Percentiles rank a stretch among this genome's conserved stretches.
phyloP scores from a whole-genome alignment of 2,888 invertebrate species.

The Cremastinae sp. region DNA sequence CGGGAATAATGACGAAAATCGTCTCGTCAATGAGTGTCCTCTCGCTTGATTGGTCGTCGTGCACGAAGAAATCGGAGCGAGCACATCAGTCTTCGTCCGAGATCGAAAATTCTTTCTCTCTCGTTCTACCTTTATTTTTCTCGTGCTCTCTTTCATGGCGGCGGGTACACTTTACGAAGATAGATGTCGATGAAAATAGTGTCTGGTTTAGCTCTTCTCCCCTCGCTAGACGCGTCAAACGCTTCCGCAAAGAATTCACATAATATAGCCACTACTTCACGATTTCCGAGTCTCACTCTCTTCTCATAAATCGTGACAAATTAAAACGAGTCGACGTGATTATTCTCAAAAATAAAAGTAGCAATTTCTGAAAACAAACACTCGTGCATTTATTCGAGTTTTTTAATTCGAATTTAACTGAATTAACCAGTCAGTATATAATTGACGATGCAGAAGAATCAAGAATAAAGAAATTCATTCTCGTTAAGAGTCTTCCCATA shows the following conservation, averaged over 20 bases:
- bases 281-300: not conserved
- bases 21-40: not conserved
- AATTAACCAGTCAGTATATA: too few relatives aligned
- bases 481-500: too few relatives aligned
- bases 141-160: conserved; percentile 34
- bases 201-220: conserved; percentile 46
- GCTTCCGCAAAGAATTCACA: conserved; percentile 46
- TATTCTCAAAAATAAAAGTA: too few relatives aligned
- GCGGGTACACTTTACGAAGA: conserved; percentile 67
- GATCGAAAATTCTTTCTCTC: conserved; percentile 51
- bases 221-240: conserved; percentile 32
- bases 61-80: conserved; percentile 55
- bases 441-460: too few relatives aligned
- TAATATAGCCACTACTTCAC: conserved; percentile 56
- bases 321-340: too few relatives aligned
- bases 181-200: conserved; percentile 69
- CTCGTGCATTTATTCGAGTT: too few relatives aligned
- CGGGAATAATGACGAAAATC: conserved; percentile 31
- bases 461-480: too few relatives aligned
- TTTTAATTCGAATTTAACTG: too few relatives aligned
- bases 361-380: too few relatives aligned
- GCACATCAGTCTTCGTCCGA: conserved; percentile 69
- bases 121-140: conserved; percentile 51
- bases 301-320: too few relatives aligned
- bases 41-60: conserved; percentile 33